Conservation (phyloP, 35 echinoderm and acorn worm species). For the Heliocidaris erythrogramma region DNA sequence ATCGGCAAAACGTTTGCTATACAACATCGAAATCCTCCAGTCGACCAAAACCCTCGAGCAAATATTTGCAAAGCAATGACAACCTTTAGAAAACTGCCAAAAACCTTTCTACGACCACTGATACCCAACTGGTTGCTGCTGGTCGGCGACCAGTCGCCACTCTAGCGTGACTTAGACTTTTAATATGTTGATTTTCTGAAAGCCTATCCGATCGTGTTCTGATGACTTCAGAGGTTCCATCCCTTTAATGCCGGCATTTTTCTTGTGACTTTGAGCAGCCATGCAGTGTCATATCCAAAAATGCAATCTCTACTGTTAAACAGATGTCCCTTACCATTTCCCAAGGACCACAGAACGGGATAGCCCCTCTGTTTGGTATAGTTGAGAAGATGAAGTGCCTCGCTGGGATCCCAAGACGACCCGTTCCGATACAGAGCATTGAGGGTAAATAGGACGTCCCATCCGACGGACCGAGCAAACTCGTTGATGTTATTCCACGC, state of each 20-base stretch:
- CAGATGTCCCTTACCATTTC: conserved; percentile 52
- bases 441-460: conserved; percentile 49
- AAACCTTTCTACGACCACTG: not conserved
- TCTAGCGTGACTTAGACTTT: not conserved
- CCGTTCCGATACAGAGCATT: conserved; percentile 56
- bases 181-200: not conserved
- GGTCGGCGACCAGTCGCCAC: too few species aligned
- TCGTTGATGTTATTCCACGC: conserved; percentile 58
- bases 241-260: not conserved
- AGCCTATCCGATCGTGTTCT: not conserved
- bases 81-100: too few species aligned
- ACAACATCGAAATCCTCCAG: too few species aligned
- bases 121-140: not conserved
- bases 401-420: conserved; percentile 44
- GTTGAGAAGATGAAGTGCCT: conserved; percentile 22
- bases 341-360: conserved; percentile 40
- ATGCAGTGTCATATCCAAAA: too few species aligned
- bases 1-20: too few species aligned
- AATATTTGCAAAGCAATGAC: too few species aligned
- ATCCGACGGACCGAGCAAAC: conserved; percentile 54
- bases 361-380: conserved; percentile 59
- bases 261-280: not conserved
- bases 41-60: too few species aligned
- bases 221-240: not conserved
- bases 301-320: not conserved